Evolutionary conservation across 2,113 vertebrate genomes (phyloP), one percentile per base, ranked within the genome.

Genomic region (Cepphus grylle): DNA sequence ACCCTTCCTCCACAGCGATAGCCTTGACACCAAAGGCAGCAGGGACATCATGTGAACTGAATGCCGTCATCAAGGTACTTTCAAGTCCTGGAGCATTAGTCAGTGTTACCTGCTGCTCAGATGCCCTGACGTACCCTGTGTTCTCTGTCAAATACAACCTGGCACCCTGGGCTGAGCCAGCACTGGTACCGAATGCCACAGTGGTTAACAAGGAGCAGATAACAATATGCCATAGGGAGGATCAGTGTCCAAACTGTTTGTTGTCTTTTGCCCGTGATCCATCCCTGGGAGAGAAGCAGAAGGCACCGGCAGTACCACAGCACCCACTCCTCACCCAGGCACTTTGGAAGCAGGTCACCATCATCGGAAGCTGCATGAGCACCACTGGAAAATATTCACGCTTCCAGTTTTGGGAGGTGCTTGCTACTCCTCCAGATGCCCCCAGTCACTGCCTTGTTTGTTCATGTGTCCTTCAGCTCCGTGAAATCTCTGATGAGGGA

Each of bases 261-360:
- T 32, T 91, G 58, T 49, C 34, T n/a, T 73, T 77, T 56, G 42
- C 38, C 38, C 1, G 4, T 61, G 62, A 82, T 56, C 36, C 1
- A 8, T 50, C 19, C 53, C 42, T 70, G 45, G 40, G 36, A 93
- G 56, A 87, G 52, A 91, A 38, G 61, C 30, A 87, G 52, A 90
- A 81, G 70, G 58, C 34, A 29, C 47, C 2, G 3, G 36, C 81
- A 69, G 30, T 36, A 58, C 29, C 79, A 77, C 12, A 72, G 74
- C 82, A 90, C 25, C 53, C 6, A 4, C 9, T 86, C 53, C 83
- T 93, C 62, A 80, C 5, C 18, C 74, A 58, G n/a, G 56, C 20
- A 43, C 58, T 77, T 30, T 21, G 21, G 66, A 96, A 93, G 66
- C 88, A 93, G 90, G 90, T 94, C 92, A 94, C 70, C 70, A 55